Percentiles rank a stretch among this genome's conserved stretches.
Evolutionary conservation across 2,113 vertebrate genomes (phyloP).

Genomic region (Nothocercus julius): DNA sequence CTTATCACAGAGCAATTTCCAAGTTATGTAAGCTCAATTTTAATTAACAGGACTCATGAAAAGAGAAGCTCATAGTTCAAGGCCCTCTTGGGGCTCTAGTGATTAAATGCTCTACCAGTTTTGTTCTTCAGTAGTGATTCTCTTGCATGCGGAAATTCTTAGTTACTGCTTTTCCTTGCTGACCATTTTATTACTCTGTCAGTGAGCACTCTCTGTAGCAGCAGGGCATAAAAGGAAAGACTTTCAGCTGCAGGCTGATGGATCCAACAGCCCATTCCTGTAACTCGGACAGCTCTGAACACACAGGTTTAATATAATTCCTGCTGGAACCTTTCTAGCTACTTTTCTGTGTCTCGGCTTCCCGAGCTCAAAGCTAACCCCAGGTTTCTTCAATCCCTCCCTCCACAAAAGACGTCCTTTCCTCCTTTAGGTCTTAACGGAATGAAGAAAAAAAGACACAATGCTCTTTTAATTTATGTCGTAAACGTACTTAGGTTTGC

Average conservation of each 20-base stretch:
- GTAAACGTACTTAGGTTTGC: too few species aligned
- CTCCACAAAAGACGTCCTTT: not conserved
- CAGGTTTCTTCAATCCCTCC: not conserved
- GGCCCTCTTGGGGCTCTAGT: not conserved
- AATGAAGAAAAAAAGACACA: not conserved
- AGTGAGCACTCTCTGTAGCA: not conserved
- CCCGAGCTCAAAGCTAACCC: not conserved
- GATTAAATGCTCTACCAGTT: not conserved
- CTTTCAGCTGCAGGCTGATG: fast-evolving
- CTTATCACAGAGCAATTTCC: not conserved
- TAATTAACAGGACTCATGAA: not conserved
- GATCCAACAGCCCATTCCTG: not conserved
- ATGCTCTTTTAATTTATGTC: not conserved
- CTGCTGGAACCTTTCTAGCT: not conserved
- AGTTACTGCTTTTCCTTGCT: not conserved
- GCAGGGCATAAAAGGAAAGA: not conserved
- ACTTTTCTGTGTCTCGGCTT: not conserved
- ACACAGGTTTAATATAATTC: not conserved
- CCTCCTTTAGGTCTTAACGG: not conserved
- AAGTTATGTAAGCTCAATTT: not conserved
- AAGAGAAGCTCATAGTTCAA: not conserved
- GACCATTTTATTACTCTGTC: not conserved
- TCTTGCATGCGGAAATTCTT: not conserved
- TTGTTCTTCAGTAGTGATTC: not conserved
- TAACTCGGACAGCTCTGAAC: not conserved